Evolutionary conservation across 2,888 invertebrate species (phyloP), one percentile per base, ranked within the genome.

Genomic region (Lypha dubia): DNA sequence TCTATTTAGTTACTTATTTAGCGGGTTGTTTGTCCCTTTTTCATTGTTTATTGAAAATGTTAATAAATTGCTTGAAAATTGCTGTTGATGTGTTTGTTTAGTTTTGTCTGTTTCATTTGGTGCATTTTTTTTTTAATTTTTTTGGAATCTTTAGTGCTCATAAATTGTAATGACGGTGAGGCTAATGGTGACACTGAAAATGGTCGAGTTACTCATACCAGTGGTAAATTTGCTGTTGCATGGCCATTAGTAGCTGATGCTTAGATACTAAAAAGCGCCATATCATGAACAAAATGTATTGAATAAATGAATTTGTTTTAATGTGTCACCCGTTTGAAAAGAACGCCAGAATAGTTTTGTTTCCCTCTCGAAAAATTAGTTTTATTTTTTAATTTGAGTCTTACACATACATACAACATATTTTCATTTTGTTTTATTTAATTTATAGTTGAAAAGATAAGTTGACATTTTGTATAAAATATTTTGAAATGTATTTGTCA

Each of bases 401-500:
- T 62, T n/a, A n/a, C n/a, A n/a, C n/a, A n/a, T n/a, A n/a, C n/a
- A n/a, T n/a, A n/a, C n/a, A n/a, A n/a, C n/a, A n/a, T n/a, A n/a
- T n/a, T n/a, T n/a, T n/a, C n/a, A n/a, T 53, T 41, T 74, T 1
- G 7, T 46, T 63, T 22, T 11, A 20, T 60, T 38, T 58, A 60
- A 58, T 65, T 75, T 65, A 65, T 75, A 65, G 65, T 56, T 67
- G n/a, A 67, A 38, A 35, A 24, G 65, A 67, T 67, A 76, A 76
- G 44, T 46, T 67, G 56, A 38, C 65, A 67, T 58, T 51, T 58
- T 76, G 46, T 35, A 17, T 58, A 67, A 76, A 76, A 67, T 76
- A 67, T 76, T 76, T 46, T 76, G 58, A 58, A 76, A 67, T 76
- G 22, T 65, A 67, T 76, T 67, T 76, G 76, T 76, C 67, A 67